Percentiles rank a stretch among this genome's conserved stretches.
Evolutionary conservation across 1,140 invertebrate genomes (phyloP).

Genomic region (Drosophila carrolli): DNA sequence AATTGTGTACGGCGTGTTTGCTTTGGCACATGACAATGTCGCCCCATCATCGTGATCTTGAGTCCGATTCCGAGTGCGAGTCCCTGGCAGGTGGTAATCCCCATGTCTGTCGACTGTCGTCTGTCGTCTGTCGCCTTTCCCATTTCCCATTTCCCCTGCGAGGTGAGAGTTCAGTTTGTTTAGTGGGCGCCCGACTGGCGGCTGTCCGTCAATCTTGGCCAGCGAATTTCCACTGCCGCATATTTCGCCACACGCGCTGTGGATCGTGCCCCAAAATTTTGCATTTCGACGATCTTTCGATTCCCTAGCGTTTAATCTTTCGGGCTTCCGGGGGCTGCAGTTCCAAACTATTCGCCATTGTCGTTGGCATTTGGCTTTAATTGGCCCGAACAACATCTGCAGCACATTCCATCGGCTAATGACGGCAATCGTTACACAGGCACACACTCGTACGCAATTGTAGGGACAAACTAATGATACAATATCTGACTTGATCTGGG

Average conservation of each 20-base stretch:
- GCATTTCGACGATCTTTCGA: slow-evolving; percentile 43
- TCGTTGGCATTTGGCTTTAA: slow-evolving; percentile 54
- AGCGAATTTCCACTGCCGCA: slow-evolving; percentile 6
- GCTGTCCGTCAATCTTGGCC: slow-evolving; percentile 32
- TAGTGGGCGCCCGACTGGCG: slow-evolving; percentile 65
- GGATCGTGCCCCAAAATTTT: slow-evolving; percentile 35
- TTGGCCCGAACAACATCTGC: slow-evolving; percentile 57
- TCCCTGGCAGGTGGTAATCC: slow-evolving; percentile 51
- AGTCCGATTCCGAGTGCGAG: neutral
- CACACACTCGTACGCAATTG: neutral
- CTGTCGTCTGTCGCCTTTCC: slow-evolving; percentile 4
- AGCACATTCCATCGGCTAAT: slow-evolving; percentile 58
- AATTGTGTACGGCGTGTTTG: slow-evolving; percentile 32
- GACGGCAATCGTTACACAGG: slow-evolving; percentile 32
- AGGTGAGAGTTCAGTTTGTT: slow-evolving; percentile 77
- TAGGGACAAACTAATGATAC: neutral
- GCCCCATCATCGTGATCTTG: slow-evolving; percentile 18
- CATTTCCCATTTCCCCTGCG: neutral
- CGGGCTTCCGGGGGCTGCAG: slow-evolving; percentile 5
- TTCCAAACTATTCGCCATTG: slow-evolving; percentile 48
- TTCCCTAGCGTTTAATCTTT: neutral
- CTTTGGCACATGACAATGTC: slow-evolving; percentile 52
- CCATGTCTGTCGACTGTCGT: slow-evolving; percentile 24
- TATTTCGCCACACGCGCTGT: slow-evolving; percentile 26
- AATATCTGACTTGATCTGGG: too few species aligned